Conservation (phyloP, 2,888 invertebrate species). For the Notodromas monacha region DNA sequence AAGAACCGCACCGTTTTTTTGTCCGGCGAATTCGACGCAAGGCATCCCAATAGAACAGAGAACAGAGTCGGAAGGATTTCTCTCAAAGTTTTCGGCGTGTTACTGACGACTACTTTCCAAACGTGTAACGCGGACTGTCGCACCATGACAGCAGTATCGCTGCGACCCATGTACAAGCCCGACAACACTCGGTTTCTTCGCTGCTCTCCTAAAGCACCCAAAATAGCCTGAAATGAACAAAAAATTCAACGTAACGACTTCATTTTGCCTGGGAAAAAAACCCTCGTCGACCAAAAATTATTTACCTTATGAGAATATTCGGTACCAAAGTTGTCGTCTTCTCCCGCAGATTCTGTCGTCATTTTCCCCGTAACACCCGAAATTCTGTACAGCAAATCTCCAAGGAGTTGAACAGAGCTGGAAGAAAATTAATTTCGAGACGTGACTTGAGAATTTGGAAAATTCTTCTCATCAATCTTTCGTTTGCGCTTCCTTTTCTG, state of each 20-base stretch:
- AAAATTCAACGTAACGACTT: no score
- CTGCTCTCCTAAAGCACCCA: conserved; percentile 53
- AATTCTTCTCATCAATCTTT: no score
- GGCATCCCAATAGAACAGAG: conserved; percentile 55
- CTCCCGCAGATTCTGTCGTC: conserved; percentile 89
- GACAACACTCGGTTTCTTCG: conserved; percentile 67
- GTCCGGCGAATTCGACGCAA: conserved; percentile 83
- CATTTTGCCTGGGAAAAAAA: no score
- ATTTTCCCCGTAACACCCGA: conserved; percentile 95
- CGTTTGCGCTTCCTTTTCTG: no score
- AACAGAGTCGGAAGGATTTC: conserved; percentile 87
- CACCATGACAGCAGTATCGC: conserved; percentile 83
- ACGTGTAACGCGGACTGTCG: conserved; percentile 90
- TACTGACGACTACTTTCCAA: conserved; percentile 96
- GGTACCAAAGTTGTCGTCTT: conserved; percentile 96
- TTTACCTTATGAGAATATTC: conserved; percentile 48
- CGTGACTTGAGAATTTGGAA: background rate
- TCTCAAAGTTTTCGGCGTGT: conserved; percentile 75
- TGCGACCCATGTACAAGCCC: conserved; percentile 82
- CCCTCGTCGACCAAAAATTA: no score
- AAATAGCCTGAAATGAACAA: conserved; percentile 65
- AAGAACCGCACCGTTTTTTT: conserved; percentile 35
- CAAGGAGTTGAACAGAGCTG: conserved; percentile 73
- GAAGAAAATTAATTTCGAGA: background rate
- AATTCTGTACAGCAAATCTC: conserved; percentile 75